Conservation (phyloP, 2,888 invertebrate genomes). For the Empis stercorea region DNA sequence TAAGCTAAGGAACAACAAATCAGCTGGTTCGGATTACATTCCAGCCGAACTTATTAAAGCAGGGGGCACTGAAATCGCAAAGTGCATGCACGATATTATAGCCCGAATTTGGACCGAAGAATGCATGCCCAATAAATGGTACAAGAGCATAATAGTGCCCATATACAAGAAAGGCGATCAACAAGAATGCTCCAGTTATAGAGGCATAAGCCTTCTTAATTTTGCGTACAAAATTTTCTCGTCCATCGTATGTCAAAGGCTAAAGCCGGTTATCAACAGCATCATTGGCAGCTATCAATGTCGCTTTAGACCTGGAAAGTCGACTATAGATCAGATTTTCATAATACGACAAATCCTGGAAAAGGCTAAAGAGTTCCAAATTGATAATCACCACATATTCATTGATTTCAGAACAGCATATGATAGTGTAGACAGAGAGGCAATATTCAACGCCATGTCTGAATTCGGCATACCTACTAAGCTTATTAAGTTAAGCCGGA, state of each 20-base stretch:
- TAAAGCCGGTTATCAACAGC: too few relatives aligned
- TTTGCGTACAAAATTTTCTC: too few relatives aligned
- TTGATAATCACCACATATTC: slow-evolving; percentile 5
- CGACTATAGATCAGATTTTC: slow-evolving; percentile 4
- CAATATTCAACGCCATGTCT: slow-evolving; percentile 9
- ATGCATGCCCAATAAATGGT: too few relatives aligned
- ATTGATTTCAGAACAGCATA: slow-evolving; percentile 12
- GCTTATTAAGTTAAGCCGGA: neutral
- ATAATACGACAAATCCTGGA: neutral
- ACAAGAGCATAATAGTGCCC: neutral
- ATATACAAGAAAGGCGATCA: too few relatives aligned
- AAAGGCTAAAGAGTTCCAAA: too few relatives aligned
- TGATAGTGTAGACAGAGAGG: slow-evolving; percentile 7
- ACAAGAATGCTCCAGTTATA: neutral
- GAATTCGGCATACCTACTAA: slow-evolving; percentile 9
- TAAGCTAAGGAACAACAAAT: neutral
- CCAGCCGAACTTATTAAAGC: slow-evolving; percentile 1
- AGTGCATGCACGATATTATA: neutral
- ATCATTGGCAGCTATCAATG: neutral
- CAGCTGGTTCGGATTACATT: neutral
- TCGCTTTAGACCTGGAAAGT: slow-evolving; percentile 4
- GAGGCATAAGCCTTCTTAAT: too few relatives aligned
- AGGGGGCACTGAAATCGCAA: neutral
- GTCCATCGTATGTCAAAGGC: too few relatives aligned
- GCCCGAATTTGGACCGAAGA: neutral